Conservation (phyloP, 53 echinoderm and acorn worm species). For the Astropecten irregularis region DNA sequence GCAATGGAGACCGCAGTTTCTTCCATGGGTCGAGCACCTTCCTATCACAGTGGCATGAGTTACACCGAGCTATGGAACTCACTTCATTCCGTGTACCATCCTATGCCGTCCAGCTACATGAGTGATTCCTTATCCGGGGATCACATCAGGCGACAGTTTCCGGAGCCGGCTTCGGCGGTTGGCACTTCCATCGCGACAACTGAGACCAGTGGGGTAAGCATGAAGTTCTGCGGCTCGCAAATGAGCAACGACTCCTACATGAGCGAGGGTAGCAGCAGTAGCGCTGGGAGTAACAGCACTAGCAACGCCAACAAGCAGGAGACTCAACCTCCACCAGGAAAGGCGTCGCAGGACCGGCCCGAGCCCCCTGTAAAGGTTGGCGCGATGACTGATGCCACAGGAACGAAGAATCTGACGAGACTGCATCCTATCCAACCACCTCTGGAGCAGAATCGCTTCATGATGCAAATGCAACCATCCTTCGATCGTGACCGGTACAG, state of each 20-base stretch:
- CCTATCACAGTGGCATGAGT: neutral
- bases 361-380: neutral
- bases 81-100: neutral
- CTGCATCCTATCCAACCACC: neutral
- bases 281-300: neutral
- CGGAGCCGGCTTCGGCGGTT: too few species aligned
- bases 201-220: too few species aligned
- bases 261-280: neutral
- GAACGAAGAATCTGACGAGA: neutral
- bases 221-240: too few species aligned
- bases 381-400: neutral
- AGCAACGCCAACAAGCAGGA: too few species aligned
- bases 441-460: neutral
- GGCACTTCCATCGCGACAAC: too few species aligned
- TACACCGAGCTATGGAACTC: slow-evolving; percentile 39
- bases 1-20: too few species aligned
- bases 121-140: neutral
- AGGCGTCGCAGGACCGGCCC: neutral
- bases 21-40: too few species aligned
- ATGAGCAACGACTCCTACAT: neutral
- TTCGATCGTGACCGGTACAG: slow-evolving; percentile 14
- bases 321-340: too few species aligned
- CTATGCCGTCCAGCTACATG: neutral
- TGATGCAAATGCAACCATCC: neutral
- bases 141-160: neutral